These are phyloP conservation scores for Eurytoma californica DNA, from an alignment of 2,888 invertebrate genomes.

Conservation along the genomic window DNA sequence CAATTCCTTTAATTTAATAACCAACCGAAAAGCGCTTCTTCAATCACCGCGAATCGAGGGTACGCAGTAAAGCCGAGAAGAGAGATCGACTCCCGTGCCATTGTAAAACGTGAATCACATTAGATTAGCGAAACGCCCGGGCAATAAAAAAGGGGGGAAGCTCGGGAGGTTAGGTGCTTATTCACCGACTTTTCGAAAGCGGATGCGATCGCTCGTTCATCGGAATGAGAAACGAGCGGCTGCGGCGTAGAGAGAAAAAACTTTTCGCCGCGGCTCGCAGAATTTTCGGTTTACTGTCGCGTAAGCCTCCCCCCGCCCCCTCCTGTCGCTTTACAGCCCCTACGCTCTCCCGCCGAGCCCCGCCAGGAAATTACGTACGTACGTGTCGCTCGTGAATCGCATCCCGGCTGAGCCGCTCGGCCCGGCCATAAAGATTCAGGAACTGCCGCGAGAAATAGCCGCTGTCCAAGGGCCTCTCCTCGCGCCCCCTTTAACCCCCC, in stretches of 20 bases:
- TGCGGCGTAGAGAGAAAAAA: not conserved
- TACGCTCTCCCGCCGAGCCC: slow-evolving; percentile 1
- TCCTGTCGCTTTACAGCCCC: not conserved
- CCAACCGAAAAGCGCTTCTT: no score
- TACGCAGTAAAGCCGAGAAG: no score
- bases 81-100: no score
- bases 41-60: no score
- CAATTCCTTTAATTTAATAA: no score
- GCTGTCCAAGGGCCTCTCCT: slow-evolving; percentile 38
- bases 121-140: no score
- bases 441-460: slow-evolving; percentile 47
- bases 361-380: slow-evolving; percentile 53
- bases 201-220: no score
- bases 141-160: no score
- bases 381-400: slow-evolving; percentile 56
- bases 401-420: slow-evolving; percentile 33
- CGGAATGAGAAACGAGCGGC: no score
- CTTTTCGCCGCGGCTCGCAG: slow-evolving; percentile 33
- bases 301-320: slow-evolving; percentile 10
- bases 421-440: slow-evolving; percentile 50
- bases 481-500: slow-evolving; percentile 4
- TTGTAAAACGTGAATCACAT: no score
- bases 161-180: no score
- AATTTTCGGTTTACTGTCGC: slow-evolving; percentile 45
- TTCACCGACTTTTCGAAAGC: no score